Conservation (phyloP, 2,113 vertebrate species). For the Pseudopipra pipra region DNA sequence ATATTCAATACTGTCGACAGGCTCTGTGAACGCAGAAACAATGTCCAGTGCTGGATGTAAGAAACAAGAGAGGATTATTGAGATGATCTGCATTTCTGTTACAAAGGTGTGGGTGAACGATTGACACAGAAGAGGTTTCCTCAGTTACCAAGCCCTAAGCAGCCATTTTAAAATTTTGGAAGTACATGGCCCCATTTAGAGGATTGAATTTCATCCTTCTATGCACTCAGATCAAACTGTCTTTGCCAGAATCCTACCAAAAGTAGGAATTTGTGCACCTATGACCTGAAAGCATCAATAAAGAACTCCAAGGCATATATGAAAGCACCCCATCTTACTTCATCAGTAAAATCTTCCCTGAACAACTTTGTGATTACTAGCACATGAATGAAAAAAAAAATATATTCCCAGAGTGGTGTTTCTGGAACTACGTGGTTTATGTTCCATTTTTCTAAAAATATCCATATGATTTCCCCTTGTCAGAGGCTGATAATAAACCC, state of each 20-base stretch:
- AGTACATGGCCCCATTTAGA: not conserved
- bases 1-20: not conserved
- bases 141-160: not conserved
- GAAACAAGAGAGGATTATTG: not conserved
- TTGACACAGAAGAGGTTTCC: not conserved
- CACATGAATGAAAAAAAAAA: not conserved
- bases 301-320: not conserved
- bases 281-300: not conserved
- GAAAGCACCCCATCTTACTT: not conserved
- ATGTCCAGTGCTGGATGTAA: not conserved
- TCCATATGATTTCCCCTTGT: not conserved
- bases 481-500: not conserved
- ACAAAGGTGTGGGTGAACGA: not conserved
- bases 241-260: not conserved
- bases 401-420: not conserved
- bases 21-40: not conserved
- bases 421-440: not conserved
- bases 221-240: not conserved
- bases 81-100: not conserved
- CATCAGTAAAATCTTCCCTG: not conserved
- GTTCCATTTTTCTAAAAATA: not conserved
- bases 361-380: not conserved
- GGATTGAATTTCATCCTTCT: not conserved
- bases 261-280: not conserved
- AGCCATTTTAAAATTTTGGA: not conserved